A percentile compares a stretch with the other conserved stretches of the same genome.
Conservation (phyloP, 2,888 invertebrate species). For the Limnephilus auricula region DNA sequence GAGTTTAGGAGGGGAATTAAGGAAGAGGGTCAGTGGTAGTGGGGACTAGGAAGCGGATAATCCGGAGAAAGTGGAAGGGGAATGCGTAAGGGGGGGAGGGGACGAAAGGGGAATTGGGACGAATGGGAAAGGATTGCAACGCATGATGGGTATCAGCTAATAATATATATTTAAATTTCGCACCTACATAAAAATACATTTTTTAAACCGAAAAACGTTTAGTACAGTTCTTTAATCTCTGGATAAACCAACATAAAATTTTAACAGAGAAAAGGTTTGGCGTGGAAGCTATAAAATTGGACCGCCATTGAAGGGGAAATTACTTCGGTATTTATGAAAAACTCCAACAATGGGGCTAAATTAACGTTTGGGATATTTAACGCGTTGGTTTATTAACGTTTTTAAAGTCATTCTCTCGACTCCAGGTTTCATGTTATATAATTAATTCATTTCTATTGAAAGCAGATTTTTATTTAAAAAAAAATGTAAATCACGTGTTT, state of each 20-base stretch:
- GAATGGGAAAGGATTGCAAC: no score
- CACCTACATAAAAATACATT: background rate
- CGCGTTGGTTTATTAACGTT: background rate
- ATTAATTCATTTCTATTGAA: background rate
- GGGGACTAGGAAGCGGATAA: no score
- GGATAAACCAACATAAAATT: slow-evolving; percentile 12
- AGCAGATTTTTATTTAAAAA: no score
- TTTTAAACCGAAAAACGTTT: background rate
- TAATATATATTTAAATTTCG: no score
- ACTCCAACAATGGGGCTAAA: slow-evolving; percentile 20
- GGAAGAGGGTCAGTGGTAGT: no score
- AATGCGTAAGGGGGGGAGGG: no score
- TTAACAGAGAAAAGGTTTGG: slow-evolving; percentile 40
- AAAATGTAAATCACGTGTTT: background rate
- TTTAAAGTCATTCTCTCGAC: background rate
- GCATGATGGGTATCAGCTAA: no score
- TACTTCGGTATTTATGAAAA: slow-evolving; percentile 41
- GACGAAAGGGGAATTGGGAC: no score
- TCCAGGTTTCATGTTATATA: background rate
- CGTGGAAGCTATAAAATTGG: slow-evolving; percentile 24
- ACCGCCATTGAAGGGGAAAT: slow-evolving; percentile 23
- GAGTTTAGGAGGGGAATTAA: no score
- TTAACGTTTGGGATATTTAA: slow-evolving; percentile 28
- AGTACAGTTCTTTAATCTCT: background rate
- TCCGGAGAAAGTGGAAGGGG: no score